Evolutionary conservation across 2,797 vertebrate genomes (phyloP), one percentile per base, ranked within the genome.

Genomic region (Coluber constrictor): DNA sequence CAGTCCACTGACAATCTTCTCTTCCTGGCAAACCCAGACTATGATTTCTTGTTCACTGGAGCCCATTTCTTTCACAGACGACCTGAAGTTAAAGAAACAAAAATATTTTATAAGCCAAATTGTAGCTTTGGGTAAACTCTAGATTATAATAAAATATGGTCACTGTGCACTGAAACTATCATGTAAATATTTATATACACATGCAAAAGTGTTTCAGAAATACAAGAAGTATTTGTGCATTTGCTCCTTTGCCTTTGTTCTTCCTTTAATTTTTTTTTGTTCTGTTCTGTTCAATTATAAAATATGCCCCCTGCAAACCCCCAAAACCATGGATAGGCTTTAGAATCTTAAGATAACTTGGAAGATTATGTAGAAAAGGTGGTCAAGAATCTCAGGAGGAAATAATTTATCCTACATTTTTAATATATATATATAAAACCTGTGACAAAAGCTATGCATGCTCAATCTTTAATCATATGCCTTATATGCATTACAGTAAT

Each of bases 1-100:
- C 56, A 99, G 97, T 15, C 99, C 99, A 87, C 98, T 99, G 51
- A 99, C 98, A 51, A 98, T 98, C 96, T 99, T 99, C 94, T 99
- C 99, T 95, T 99, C 99, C n/a, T 98, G 98, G 96, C 98, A 99
- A 94, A 99, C 98, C 92, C 98, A 98, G 57, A 99, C 98, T 90
- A 99, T 98, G 91, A 99, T 98, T 97, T 99, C 98, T 92, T 98
- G 98, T 55, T 98, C 98, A 27, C 97, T 97, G 59, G 98, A 97
- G 93, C 98, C 98, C 94, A 98, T 97, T 63, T 98, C 98, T 95
- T 99, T 99, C 93, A 70, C 96, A 86, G 97, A 93, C 95, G 96
- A 97, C 94, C 98, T 98, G 92, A 55, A 96, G 89, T 91, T 56
- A 56, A 91, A 93, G 95, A 93, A 96, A 90, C 4, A 74, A 59